A percentile compares a stretch with the other conserved stretches of the same genome.
Evolutionary conservation across 2,797 vertebrate genomes (phyloP).

Genomic region (Sandelia bainsii): DNA sequence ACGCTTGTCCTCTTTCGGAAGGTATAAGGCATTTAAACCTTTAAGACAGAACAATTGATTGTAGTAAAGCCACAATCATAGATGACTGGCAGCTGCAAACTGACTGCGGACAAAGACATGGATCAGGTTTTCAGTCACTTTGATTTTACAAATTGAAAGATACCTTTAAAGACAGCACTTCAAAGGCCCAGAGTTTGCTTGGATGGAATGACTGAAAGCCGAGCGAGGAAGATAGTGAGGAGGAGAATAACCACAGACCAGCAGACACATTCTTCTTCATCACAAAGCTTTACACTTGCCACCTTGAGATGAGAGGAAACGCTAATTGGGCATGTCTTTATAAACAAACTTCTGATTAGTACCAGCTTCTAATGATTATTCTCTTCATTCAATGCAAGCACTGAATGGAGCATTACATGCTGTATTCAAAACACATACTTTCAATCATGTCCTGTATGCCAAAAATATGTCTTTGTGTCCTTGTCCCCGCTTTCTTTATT

Average conservation of each 20-base stretch:
- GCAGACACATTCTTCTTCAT: constrained; percentile 26
- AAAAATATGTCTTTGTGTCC: constrained; percentile 40
- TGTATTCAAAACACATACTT: constrained; percentile 37
- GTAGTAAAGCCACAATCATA: constrained; percentile 61
- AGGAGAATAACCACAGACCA: background rate
- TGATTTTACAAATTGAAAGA: constrained; percentile 81
- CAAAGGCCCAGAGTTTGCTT: constrained; percentile 63
- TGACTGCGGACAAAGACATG: constrained; percentile 60
- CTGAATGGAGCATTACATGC: constrained; percentile 21
- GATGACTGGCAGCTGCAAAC: constrained; percentile 75
- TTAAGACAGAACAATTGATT: constrained; percentile 70
- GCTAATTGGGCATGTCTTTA: constrained; percentile 44
- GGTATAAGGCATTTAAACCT: constrained; percentile 63
- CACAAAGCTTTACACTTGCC: constrained; percentile 6
- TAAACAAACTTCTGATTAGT: constrained; percentile 43
- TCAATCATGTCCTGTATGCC: constrained; percentile 23
- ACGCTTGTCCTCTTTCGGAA: constrained; percentile 46
- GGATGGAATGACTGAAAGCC: constrained; percentile 55
- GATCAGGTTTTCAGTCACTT: constrained; percentile 72
- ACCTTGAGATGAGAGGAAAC: constrained; percentile 35
- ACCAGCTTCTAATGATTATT: constrained; percentile 14
- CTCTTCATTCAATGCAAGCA: constrained; percentile 24
- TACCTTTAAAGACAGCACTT: constrained; percentile 75
- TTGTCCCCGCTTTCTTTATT: constrained; percentile 34
- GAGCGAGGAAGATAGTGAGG: constrained; percentile 38